phyloP scores from a whole-genome alignment of 1,140 invertebrate genomes.

The Trachymyrmex cornetzi region DNA sequence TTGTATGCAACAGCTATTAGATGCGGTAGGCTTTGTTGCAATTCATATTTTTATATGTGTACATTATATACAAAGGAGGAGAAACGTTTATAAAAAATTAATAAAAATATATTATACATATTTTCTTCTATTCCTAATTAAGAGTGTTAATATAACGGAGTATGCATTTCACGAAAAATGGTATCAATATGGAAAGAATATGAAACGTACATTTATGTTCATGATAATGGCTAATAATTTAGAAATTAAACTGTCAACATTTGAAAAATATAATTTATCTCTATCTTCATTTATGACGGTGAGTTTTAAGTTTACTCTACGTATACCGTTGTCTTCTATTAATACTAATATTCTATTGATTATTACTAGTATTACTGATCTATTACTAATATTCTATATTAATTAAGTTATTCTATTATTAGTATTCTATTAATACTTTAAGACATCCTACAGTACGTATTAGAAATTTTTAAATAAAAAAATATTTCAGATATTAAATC shows the following conservation, averaged over 20 bases:
- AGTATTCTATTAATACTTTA: background rate
- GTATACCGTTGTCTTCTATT: background rate
- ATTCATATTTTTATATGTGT: background rate
- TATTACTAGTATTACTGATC: too few species aligned
- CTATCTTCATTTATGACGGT: slow-evolving; percentile 70
- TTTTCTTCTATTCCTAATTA: background rate
- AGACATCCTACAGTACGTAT: background rate
- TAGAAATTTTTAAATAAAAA: background rate
- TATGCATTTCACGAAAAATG: slow-evolving; percentile 69
- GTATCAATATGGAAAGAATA: slow-evolving; percentile 30
- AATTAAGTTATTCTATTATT: too few species aligned
- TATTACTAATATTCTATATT: too few species aligned
- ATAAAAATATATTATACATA: background rate
- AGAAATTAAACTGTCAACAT: slow-evolving; percentile 59
- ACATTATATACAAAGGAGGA: background rate
- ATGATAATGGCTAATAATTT: slow-evolving; percentile 68
- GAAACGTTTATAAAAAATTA: background rate
- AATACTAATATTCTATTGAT: background rate
- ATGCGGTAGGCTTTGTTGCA: slow-evolving; percentile 67
- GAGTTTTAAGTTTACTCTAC: slow-evolving; percentile 6
- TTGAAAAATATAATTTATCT: slow-evolving; percentile 67
- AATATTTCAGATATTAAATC: slow-evolving; percentile 48
- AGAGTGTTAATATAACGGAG: slow-evolving; percentile 68
- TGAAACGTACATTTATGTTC: slow-evolving; percentile 42
- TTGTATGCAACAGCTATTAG: slow-evolving; percentile 69